Percentiles rank a stretch among this genome's conserved stretches.
Evolutionary conservation across 2,113 vertebrate species (phyloP).

Genomic region (Python bivittatus): DNA sequence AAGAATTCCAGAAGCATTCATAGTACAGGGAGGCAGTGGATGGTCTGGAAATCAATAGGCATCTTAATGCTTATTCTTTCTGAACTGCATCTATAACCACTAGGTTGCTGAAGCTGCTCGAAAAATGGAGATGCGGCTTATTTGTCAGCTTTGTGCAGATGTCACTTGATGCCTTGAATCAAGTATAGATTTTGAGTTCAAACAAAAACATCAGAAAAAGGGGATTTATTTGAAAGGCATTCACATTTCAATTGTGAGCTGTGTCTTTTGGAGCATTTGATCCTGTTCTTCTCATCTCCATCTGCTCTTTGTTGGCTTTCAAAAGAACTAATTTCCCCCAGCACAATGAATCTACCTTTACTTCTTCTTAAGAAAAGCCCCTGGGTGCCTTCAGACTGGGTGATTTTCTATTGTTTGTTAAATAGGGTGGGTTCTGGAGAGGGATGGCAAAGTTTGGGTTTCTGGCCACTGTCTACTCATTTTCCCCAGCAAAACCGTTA

Average conservation of each 20-base stretch:
- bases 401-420: neutral
- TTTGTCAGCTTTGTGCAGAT: conserved; percentile 40
- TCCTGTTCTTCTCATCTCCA: conserved; percentile 53
- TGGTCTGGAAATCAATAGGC: conserved; percentile 34
- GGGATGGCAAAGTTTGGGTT: neutral
- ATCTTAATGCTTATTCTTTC: conserved; percentile 17
- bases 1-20: too few species aligned
- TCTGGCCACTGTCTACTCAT: neutral
- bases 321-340: conserved; percentile 47
- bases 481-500: too few species aligned
- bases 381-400: conserved; percentile 33
- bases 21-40: too few species aligned
- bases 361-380: conserved; percentile 16
- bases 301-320: conserved; percentile 33
- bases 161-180: conserved; percentile 36
- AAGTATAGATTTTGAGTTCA: conserved; percentile 45
- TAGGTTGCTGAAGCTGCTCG: conserved; percentile 23
- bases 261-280: conserved; percentile 47
- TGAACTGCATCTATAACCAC: conserved; percentile 8
- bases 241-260: conserved; percentile 54
- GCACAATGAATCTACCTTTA: conserved; percentile 16
- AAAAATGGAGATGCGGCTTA: conserved; percentile 37
- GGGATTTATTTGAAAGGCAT: conserved; percentile 33
- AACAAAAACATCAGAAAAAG: conserved; percentile 36
- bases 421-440: too few species aligned